phyloP scores from a whole-genome alignment of 2,113 vertebrate genomes.

The Coptodon bakossiorum region DNA sequence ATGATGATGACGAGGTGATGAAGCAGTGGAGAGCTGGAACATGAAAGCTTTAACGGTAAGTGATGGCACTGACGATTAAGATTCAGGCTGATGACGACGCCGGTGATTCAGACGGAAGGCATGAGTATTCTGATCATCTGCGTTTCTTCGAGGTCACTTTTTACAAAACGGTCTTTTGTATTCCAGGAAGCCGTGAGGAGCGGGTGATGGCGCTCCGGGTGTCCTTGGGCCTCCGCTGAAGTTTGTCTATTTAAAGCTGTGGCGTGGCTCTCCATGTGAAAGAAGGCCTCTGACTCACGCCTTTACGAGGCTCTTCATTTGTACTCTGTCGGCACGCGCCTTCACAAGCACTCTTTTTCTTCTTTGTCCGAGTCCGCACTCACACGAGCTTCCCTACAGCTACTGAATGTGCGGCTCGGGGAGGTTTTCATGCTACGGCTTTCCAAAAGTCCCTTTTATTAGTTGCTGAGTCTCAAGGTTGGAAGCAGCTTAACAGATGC shows the following conservation, averaged over 20 bases:
- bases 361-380: neutral
- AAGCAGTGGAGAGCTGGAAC: neutral
- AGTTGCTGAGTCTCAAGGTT: neutral
- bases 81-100: neutral
- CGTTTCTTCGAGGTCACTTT: neutral
- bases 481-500: neutral
- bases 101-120: neutral
- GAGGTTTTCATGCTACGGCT: neutral
- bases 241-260: conserved; percentile 16
- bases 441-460: neutral
- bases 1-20: neutral
- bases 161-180: neutral
- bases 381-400: neutral
- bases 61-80: neutral
- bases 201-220: neutral
- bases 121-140: neutral
- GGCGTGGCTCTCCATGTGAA: neutral
- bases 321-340: neutral
- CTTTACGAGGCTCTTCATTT: conserved; percentile 23
- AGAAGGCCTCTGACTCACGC: conserved; percentile 11
- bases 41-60: neutral
- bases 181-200: neutral
- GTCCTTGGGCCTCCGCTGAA: conserved; percentile 4
- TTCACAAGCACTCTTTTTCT: neutral
- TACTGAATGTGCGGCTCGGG: neutral